phyloP scores from a whole-genome alignment of 2,113 vertebrate species.

The Syngnathus scovelli region DNA sequence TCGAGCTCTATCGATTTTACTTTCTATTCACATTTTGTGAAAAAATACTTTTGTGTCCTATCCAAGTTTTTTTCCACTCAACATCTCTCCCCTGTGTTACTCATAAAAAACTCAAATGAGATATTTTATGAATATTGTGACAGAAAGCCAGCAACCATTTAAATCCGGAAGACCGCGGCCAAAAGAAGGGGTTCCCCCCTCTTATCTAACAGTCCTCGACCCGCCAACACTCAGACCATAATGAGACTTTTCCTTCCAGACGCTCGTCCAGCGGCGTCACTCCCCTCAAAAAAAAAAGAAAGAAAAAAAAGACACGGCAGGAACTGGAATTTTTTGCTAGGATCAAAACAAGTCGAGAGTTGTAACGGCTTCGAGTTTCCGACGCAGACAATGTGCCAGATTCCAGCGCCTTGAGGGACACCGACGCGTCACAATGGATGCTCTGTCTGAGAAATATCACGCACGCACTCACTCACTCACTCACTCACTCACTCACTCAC shows the following conservation, averaged over 20 bases:
- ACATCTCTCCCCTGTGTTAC: background rate
- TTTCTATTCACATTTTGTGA: background rate
- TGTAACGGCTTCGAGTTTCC: conserved; percentile 67
- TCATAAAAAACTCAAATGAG: background rate
- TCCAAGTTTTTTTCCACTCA: background rate
- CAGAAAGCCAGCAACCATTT: background rate
- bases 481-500: conserved; percentile 4
- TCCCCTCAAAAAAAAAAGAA: conserved; percentile 16
- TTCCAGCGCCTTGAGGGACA: conserved; percentile 67
- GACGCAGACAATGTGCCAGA: conserved; percentile 67
- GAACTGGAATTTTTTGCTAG: conserved; percentile 63
- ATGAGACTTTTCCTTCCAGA: conserved; percentile 64
- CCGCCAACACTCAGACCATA: conserved; percentile 37
- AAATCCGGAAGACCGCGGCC: too few species aligned
- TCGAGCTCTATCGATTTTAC: background rate
- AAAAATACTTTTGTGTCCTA: background rate
- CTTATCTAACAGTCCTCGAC: background rate
- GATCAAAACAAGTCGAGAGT: conserved; percentile 68
- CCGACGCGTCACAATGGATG: conserved; percentile 55
- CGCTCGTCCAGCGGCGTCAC: conserved; percentile 40
- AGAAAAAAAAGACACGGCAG: conserved; percentile 35
- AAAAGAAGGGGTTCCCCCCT: background rate
- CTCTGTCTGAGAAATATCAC: conserved; percentile 52
- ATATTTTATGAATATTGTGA: background rate
- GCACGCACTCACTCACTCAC: conserved; percentile 6